Evolutionary conservation across 2,888 invertebrate genomes (phyloP), one percentile per base, ranked within the genome.

Genomic region (Troglohyphantes excavatus): DNA sequence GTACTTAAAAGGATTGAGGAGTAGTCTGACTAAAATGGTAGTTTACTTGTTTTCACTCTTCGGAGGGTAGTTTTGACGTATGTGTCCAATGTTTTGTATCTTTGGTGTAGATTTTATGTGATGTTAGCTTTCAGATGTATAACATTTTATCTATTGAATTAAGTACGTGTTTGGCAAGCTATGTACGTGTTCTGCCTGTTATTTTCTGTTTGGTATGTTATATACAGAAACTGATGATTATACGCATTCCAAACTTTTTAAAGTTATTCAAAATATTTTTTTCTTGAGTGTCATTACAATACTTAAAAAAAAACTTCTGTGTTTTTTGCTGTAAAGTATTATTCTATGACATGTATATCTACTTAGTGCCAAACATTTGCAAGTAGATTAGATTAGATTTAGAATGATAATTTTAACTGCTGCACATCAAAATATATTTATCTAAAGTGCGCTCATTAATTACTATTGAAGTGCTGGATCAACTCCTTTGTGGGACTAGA

Each of bases 281-380:
- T 17, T 5, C 5, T 53, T 33, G 11, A 29, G n/a, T 21, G 6
- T 27, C 61, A n/a, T 27, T 61, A 19, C 29, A 61, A 29, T 29
- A 29, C 29, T 75, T 59, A 27, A 59, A 53, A 61, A 29, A 61
- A 29, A 23, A 17, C n/a, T 73, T 73, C 26, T 68, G 68, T 53
- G n/a, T n/a, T 33, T 73, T 26, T 17, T 6, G n/a, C 26, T 26
- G n/a, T 73, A 46, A 7, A 13, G 26, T n/a, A 9, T 46, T 26
- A 17, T 73, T 73, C 23, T 73, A 39, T 53, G 43, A 75, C 46
- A 59, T 29, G 11, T 27, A 65, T 13, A 26, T 23, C 26, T 82
- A 82, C 72, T 82, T 82, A 82, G 82, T 82, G 82, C 82, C 82
- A 82, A 82, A 82, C 39, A 63, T 70, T 61, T 82, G 61, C 70